A percentile compares a stretch with the other conserved stretches of the same genome.
Conservation (phyloP, 2,113 vertebrate species). For the Vulpes lagopus region DNA sequence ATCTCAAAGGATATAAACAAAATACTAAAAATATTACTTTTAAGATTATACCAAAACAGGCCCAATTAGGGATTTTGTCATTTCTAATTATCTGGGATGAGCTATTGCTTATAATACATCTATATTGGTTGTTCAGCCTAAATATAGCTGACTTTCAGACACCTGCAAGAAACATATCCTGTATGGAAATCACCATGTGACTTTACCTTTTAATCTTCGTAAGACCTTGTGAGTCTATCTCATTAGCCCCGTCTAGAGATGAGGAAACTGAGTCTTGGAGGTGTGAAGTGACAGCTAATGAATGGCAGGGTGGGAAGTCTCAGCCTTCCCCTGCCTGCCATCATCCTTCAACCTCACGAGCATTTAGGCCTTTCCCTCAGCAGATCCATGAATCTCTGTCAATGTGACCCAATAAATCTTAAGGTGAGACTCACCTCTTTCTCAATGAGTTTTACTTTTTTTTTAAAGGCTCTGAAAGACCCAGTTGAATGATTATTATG, state of each 20-base stretch:
- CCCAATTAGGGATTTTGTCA: neutral
- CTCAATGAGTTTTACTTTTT: neutral
- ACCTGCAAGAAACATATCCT: neutral
- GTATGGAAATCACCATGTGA: neutral
- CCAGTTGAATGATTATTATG: neutral
- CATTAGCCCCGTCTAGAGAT: neutral
- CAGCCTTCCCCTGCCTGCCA: neutral
- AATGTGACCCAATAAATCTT: neutral
- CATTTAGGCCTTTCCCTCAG: neutral
- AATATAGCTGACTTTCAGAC: neutral
- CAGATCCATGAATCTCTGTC: neutral
- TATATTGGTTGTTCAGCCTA: neutral
- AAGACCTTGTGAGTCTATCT: neutral
- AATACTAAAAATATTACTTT: constrained; percentile 6
- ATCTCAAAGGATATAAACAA: neutral
- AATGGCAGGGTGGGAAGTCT: accelerated
- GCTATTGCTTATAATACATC: neutral
- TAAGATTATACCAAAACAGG: neutral
- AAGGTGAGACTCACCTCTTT: neutral
- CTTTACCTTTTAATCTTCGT: neutral
- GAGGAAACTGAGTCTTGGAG: neutral
- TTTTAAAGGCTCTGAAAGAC: neutral
- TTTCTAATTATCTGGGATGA: neutral
- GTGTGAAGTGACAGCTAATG: accelerated
- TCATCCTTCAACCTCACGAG: neutral